phyloP scores from a whole-genome alignment of 2,888 invertebrate genomes.

The Tenthredo notha region DNA sequence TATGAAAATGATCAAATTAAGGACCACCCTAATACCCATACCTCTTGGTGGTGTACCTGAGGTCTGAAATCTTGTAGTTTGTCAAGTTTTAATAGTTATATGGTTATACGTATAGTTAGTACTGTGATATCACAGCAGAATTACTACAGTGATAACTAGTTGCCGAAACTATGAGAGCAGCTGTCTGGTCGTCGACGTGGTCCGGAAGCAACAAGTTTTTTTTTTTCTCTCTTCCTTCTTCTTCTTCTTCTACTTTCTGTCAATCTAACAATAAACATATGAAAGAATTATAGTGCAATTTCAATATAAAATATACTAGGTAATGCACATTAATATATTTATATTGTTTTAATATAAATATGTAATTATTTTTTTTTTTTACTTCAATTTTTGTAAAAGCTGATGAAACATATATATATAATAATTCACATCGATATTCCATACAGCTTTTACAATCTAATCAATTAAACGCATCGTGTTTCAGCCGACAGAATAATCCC shows the following conservation, averaged over 20 bases:
- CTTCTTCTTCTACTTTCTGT: background rate
- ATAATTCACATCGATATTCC: background rate
- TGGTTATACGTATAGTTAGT: background rate
- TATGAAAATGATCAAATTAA: too few species aligned
- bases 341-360: background rate
- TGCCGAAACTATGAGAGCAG: constrained; percentile 2
- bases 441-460: background rate
- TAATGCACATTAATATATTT: background rate
- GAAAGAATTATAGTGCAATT: too few species aligned
- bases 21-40: too few species aligned
- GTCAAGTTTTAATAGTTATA: constrained; percentile 20
- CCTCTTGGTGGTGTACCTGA: too few species aligned
- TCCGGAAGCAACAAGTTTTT: constrained; percentile 9
- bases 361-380: background rate
- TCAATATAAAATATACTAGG: background rate
- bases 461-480: background rate
- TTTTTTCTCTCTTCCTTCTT: too few species aligned
- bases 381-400: background rate
- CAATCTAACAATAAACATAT: background rate
- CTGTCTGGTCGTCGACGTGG: background rate
- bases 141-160: constrained; percentile 24
- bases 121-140: background rate
- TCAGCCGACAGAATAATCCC: constrained; percentile 17
- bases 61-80: background rate
- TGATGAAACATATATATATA: background rate